These are phyloP conservation scores for Phocides pigmalion DNA, from an alignment of 1,140 invertebrate genomes.

Conservation along the genomic window DNA sequence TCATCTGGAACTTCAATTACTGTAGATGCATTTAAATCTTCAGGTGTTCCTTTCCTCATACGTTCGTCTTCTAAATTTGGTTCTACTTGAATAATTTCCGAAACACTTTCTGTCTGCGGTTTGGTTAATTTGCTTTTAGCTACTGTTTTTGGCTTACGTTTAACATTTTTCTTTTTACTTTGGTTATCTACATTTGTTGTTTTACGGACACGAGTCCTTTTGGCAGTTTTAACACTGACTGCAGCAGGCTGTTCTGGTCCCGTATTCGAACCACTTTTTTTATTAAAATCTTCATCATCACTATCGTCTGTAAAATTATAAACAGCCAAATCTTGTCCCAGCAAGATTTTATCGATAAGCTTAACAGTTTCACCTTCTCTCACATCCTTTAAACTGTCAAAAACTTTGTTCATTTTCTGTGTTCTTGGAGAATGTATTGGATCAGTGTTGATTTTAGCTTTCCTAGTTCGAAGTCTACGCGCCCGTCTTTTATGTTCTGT, in stretches of 20 bases:
- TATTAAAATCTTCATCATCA: conserved; percentile 62
- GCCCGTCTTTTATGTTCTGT: conserved; percentile 44
- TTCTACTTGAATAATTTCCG: conserved; percentile 12
- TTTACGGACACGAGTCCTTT: neutral
- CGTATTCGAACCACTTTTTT: conserved; percentile 38
- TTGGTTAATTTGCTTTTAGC: conserved; percentile 33
- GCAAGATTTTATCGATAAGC: conserved; percentile 44
- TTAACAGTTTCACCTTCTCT: conserved; percentile 43
- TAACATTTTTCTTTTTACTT: conserved; percentile 16
- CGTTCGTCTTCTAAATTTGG: conserved; percentile 54
- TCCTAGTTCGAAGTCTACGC: conserved; percentile 42
- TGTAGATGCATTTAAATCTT: conserved; percentile 58
- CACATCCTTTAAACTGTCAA: conserved; percentile 58
- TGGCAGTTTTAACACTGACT: neutral
- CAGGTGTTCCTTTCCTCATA: conserved; percentile 49
- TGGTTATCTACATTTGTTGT: neutral
- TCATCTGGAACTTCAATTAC: conserved; percentile 32
- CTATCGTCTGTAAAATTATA: conserved; percentile 67
- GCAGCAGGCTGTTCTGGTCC: neutral
- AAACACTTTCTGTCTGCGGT: conserved; percentile 22
- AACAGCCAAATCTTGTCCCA: conserved; percentile 38
- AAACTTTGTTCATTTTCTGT: conserved; percentile 54
- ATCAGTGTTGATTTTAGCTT: conserved; percentile 27
- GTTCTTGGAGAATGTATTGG: conserved; percentile 48
- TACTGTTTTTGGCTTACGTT: conserved; percentile 24